Conservation (phyloP, 2,797 vertebrate species). For the Meda fulgida region DNA sequence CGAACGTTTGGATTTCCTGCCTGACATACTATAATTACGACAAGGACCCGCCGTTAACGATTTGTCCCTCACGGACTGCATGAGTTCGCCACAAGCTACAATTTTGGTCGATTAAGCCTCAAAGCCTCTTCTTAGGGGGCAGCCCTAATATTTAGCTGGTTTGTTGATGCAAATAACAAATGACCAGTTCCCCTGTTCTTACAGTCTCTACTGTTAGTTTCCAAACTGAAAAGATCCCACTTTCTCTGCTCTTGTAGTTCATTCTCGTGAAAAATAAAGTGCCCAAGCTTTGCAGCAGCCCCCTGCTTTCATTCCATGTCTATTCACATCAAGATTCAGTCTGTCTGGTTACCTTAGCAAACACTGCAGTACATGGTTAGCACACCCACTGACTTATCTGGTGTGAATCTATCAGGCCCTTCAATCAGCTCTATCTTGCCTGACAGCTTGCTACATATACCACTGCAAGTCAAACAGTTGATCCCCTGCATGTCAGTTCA, state of each 20-base stretch:
- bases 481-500: not conserved
- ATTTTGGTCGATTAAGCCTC: too few species aligned
- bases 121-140: too few species aligned
- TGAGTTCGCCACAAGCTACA: too few species aligned
- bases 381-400: not conserved
- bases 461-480: slow-evolving; percentile 9
- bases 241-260: not conserved
- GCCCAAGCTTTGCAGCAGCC: not conserved
- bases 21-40: too few species aligned
- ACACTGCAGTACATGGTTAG: slow-evolving; percentile 4
- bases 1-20: too few species aligned
- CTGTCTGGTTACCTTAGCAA: slow-evolving; percentile 25
- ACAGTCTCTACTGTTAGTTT: not conserved
- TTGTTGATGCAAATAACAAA: not conserved
- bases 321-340: not conserved
- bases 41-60: too few species aligned
- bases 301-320: not conserved
- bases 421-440: slow-evolving; percentile 4
- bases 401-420: not conserved
- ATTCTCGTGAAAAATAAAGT: not conserved
- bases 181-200: not conserved
- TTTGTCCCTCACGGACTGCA: too few species aligned
- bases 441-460: slow-evolving; percentile 10
- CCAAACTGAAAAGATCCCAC: not conserved
- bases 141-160: not conserved